phyloP scores from a whole-genome alignment of 2,888 invertebrate species.

The Doris montereyensis region DNA sequence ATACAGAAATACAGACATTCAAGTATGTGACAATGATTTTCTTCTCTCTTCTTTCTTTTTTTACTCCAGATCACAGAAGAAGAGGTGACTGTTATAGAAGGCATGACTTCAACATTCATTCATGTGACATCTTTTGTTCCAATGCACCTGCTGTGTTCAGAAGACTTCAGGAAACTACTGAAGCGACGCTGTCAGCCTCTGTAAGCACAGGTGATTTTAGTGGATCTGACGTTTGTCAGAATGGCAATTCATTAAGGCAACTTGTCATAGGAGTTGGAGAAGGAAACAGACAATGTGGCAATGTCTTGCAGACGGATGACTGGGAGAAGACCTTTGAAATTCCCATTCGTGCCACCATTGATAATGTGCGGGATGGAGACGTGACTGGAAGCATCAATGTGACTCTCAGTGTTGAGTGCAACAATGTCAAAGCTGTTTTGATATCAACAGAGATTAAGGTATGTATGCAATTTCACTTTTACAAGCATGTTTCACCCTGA shows the following conservation, averaged over 20 bases:
- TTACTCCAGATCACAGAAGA: conserved; percentile 39
- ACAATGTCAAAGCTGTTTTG: neutral
- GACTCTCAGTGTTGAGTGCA: conserved; percentile 36
- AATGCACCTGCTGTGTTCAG: conserved; percentile 44
- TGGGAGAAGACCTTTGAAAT: conserved; percentile 38
- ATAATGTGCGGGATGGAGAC: conserved; percentile 44
- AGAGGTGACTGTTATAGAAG: conserved; percentile 41
- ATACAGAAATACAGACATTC: too few species aligned
- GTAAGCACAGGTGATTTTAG: conserved; percentile 31
- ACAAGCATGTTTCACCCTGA: too few species aligned
- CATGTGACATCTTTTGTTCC: conserved; percentile 42
- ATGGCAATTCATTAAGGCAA: conserved; percentile 47
- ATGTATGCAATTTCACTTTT: too few species aligned
- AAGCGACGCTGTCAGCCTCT: conserved; percentile 16
- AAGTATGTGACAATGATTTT: too few species aligned
- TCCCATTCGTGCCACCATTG: conserved; percentile 49
- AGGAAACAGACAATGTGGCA: neutral
- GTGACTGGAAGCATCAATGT: conserved; percentile 40
- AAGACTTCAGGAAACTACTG: neutral
- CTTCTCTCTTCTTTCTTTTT: neutral
- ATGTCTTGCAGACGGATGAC: conserved; percentile 4
- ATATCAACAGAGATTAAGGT: neutral
- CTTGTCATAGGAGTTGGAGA: conserved; percentile 35
- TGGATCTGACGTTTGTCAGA: conserved; percentile 45
- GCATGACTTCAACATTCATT: conserved; percentile 31